Evolutionary conservation across 2,113 vertebrate genomes (phyloP), one percentile per base, ranked within the genome.

Genomic region (Saguinus imperator): DNA sequence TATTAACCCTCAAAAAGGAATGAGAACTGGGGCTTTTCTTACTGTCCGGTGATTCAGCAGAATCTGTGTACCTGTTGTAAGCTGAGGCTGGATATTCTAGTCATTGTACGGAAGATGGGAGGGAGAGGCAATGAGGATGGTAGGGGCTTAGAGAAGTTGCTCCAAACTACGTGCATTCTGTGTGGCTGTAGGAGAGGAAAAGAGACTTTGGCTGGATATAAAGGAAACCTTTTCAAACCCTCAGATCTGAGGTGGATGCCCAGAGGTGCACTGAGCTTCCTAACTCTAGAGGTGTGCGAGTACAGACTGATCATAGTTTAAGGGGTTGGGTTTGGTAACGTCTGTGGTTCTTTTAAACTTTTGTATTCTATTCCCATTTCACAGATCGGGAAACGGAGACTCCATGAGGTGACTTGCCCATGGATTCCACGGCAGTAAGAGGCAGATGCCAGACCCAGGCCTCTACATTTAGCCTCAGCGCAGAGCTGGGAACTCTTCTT

Each of bases 161-260:
- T 12, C 3, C 8, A 21, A 40, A 27, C 32, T 37, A 27, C 10
- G 0, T 5, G 5, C 5, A 0, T 3, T 16, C 43, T 35, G 23
- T 43, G n/a, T 64, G 43, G 7, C 5, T 79, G 68, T 14, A 7
- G 29, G 77, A n/a, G 9, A 50, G 48, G 72, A 10, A 18, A 12
- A 17, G 23, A 50, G 17, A 37, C 55, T 73, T 48, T 8, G 93
- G 43, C 40, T 90, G 25, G 1, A 5, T 29, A 7, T 8, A 8
- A n/a, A 66, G 7, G 16, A 25, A 35, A 29, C 0, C 1, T 16
- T 29, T 40, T 6, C 48, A 14, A 18, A 2, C 48, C 45, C 18
- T 25, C 10, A 32, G 40, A 37, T 43, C 61, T 23, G 8, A 32
- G 17, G 25, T 21, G 52, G 57, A 11, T 27, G 48, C 43, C 20